Conservation (phyloP, 2,797 vertebrate genomes). For the Sciurus carolinensis region DNA sequence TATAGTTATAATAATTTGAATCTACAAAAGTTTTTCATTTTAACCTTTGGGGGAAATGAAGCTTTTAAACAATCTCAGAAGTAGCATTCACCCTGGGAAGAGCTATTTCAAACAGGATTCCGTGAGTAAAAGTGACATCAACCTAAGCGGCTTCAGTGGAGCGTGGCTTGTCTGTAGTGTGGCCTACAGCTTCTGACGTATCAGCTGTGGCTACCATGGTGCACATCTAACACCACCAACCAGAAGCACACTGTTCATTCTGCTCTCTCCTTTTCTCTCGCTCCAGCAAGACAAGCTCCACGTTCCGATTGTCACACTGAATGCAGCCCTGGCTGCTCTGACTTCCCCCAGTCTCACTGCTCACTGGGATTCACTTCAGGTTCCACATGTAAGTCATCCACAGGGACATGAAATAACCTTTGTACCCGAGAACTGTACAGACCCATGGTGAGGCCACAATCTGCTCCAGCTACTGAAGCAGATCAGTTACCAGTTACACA, state of each 20-base stretch:
- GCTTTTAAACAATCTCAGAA: slow-evolving; percentile 94
- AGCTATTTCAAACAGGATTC: slow-evolving; percentile 93
- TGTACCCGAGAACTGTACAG: not conserved
- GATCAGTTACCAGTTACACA: not conserved
- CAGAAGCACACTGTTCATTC: slow-evolving; percentile 94
- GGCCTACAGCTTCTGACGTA: slow-evolving; percentile 94
- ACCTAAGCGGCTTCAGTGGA: slow-evolving; percentile 93
- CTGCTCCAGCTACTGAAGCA: not conserved
- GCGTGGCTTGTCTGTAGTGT: slow-evolving; percentile 93
- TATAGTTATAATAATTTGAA: slow-evolving; percentile 92
- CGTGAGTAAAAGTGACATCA: slow-evolving; percentile 94
- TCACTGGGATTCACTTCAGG: not conserved
- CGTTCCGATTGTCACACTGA: slow-evolving; percentile 93
- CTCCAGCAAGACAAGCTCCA: slow-evolving; percentile 94
- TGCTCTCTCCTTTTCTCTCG: slow-evolving; percentile 93
- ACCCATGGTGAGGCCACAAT: not conserved
- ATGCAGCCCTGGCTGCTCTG: slow-evolving; percentile 90
- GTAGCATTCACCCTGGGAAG: slow-evolving; percentile 94
- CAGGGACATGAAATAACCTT: not conserved
- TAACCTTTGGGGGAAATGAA: slow-evolving; percentile 93
- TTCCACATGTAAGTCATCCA: not conserved
- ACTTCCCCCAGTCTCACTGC: not conserved
- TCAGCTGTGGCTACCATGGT: slow-evolving; percentile 94
- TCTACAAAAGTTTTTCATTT: slow-evolving; percentile 85
- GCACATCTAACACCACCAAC: slow-evolving; percentile 94